phyloP scores from a whole-genome alignment of 2,888 invertebrate species.

The Atherix ibis region DNA sequence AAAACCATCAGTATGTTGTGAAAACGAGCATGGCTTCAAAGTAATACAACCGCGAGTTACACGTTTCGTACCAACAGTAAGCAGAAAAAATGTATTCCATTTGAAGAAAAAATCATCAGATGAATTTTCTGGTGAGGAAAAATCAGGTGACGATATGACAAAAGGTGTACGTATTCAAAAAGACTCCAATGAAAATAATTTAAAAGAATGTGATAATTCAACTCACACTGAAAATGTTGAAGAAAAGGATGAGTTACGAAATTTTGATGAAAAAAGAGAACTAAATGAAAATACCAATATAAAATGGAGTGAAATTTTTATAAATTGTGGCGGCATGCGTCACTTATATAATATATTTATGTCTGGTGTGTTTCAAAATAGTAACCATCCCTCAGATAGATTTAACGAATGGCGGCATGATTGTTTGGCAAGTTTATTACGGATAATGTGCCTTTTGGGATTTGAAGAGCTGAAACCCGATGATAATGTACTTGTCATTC shows the following conservation, averaged over 20 bases:
- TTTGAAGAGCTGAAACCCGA: slow-evolving; percentile 38
- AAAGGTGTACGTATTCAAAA: neutral
- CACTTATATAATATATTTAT: slow-evolving; percentile 85
- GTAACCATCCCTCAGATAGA: slow-evolving; percentile 45
- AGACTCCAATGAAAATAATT: neutral
- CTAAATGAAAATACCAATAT: slow-evolving; percentile 10
- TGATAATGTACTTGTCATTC: slow-evolving; percentile 46
- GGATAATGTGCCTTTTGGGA: slow-evolving; percentile 74
- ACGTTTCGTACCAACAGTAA: neutral
- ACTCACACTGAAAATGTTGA: slow-evolving; percentile 10
- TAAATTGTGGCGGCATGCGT: slow-evolving; percentile 72
- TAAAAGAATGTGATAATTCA: slow-evolving; percentile 1
- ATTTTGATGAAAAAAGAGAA: slow-evolving; percentile 9
- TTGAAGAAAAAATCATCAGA: slow-evolving; percentile 12
- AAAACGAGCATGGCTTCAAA: slow-evolving; percentile 2
- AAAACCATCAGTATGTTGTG: slow-evolving; percentile 9
- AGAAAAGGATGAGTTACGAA: slow-evolving; percentile 9
- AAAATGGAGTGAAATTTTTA: slow-evolving; percentile 63
- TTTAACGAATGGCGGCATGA: slow-evolving; percentile 81
- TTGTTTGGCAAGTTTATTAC: slow-evolving; percentile 72
- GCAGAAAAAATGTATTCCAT: slow-evolving; percentile 5
- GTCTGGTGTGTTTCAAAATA: slow-evolving; percentile 65
- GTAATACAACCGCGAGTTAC: slow-evolving; percentile 1
- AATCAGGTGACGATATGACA: slow-evolving; percentile 8
- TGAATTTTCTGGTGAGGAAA: slow-evolving; percentile 13